phyloP scores from a whole-genome alignment of 2,113 vertebrate species.

The Danio rerio region GRCz12tu NC_133181.1:5829501-5830000 shows the following conservation, averaged over 20 bases:
- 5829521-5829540: not conserved
- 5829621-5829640: constrained; percentile 33
- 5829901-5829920: constrained; percentile 31
- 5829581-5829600: not conserved
- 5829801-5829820: constrained; percentile 20
- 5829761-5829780: constrained; percentile 19
- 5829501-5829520: not conserved
- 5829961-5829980: constrained; percentile 59
- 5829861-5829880: constrained; percentile 42
- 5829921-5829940: constrained; percentile 57
- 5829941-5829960: constrained; percentile 56
- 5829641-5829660: constrained; percentile 30
- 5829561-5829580: not conserved
- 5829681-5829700: constrained; percentile 34
- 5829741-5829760: constrained; percentile 23
- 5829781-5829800: constrained; percentile 35
- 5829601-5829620: constrained; percentile 9
- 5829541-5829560: not conserved
- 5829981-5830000: constrained; percentile 68
- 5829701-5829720: constrained; percentile 37
- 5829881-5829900: constrained; percentile 21
- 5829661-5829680: constrained; percentile 26
- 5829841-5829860: constrained; percentile 45
- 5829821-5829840: constrained; percentile 37
- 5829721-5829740: constrained; percentile 34